Conservation (phyloP, 2,888 invertebrate genomes). For the Scrobipalpa atriplicella region DNA sequence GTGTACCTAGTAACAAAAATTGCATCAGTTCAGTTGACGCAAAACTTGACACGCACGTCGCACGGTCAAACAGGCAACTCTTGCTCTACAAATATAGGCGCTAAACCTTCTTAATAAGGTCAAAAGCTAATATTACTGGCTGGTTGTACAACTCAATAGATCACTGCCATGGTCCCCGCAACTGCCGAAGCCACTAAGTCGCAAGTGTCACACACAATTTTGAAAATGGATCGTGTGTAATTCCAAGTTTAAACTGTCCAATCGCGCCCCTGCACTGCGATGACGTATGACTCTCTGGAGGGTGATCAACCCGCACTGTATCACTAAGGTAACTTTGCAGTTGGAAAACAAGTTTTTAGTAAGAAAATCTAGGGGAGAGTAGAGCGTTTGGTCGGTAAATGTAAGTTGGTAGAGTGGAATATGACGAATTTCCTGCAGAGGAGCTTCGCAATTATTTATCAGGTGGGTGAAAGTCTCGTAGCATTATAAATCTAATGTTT, state of each 20-base stretch:
- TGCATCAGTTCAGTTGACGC: too few species aligned
- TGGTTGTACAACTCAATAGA: background rate
- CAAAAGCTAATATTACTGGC: too few species aligned
- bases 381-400: background rate
- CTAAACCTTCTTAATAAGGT: too few species aligned
- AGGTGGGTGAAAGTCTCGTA: constrained; percentile 29
- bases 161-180: constrained; percentile 12
- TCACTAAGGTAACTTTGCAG: constrained; percentile 14
- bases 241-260: constrained; percentile 75
- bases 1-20: too few species aligned
- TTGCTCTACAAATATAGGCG: too few species aligned
- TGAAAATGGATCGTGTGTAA: constrained; percentile 59
- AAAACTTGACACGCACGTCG: too few species aligned
- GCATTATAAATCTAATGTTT: constrained; percentile 17
- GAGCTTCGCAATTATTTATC: constrained; percentile 35
- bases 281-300: constrained; percentile 72
- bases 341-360: background rate
- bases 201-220: constrained; percentile 45
- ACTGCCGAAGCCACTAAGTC: constrained; percentile 28
- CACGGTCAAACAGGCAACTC: too few species aligned
- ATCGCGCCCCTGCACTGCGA: constrained; percentile 51
- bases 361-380: background rate
- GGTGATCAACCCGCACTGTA: constrained; percentile 60
- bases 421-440: constrained; percentile 38
- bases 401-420: constrained; percentile 32